Evolutionary conservation across 1,140 invertebrate species (phyloP).

Genomic region (Acromyrmex charruanus): DNA sequence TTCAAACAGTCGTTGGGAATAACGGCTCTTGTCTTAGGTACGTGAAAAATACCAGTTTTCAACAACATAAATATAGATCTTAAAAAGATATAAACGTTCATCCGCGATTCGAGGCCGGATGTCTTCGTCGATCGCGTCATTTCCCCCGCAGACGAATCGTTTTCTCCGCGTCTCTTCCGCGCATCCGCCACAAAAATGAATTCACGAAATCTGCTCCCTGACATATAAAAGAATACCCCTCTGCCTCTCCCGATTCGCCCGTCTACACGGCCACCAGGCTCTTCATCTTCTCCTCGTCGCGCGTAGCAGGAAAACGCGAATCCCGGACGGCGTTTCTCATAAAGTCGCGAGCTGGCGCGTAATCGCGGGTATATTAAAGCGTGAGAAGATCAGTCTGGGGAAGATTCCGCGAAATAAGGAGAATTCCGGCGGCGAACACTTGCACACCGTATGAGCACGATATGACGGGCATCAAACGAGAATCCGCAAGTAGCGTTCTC

Average conservation of each 20-base stretch:
- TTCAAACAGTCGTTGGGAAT: background rate
- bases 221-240: conserved; percentile 66
- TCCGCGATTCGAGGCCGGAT: background rate
- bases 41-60: background rate
- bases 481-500: conserved; percentile 12
- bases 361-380: conserved; percentile 73
- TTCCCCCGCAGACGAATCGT: conserved; percentile 30
- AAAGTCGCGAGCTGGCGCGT: conserved; percentile 74
- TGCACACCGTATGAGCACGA: conserved; percentile 9
- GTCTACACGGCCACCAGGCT: background rate
- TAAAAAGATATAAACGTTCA: conserved; percentile 11
- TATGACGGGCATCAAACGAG: conserved; percentile 19
- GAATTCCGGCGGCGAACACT: conserved; percentile 48
- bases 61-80: background rate
- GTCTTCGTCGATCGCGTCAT: conserved; percentile 42
- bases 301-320: conserved; percentile 18
- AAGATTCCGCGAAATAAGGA: conserved; percentile 70
- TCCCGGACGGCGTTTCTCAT: conserved; percentile 68
- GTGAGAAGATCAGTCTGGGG: conserved; percentile 66
- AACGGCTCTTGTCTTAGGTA: background rate
- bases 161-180: background rate
- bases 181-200: conserved; percentile 62
- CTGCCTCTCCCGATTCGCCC: background rate
- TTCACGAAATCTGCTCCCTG: conserved; percentile 49
- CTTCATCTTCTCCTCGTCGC: conserved; percentile 46